Percentiles rank a stretch among this genome's conserved stretches.
Conservation (phyloP, 1,140 invertebrate genomes). For the Medauroidea extradentata region DNA sequence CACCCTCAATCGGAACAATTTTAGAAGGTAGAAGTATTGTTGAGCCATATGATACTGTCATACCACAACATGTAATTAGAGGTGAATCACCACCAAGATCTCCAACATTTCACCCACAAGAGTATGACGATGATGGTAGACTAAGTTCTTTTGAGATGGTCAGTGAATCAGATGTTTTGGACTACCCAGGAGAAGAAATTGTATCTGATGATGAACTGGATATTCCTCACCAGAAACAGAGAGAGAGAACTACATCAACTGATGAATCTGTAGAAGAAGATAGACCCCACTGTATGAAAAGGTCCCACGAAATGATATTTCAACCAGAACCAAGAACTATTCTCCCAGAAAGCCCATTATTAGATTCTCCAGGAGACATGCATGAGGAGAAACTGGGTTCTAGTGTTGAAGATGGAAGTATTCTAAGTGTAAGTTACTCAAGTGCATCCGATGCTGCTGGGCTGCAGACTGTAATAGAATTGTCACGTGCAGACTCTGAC, state of each 20-base stretch:
- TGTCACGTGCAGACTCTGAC: conserved; percentile 41
- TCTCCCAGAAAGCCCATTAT: conserved; percentile 27
- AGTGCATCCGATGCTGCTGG: conserved; percentile 49
- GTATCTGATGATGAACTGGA: conserved; percentile 34
- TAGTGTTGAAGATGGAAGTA: conserved; percentile 53
- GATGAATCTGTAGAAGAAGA: conserved; percentile 19
- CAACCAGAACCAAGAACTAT: conserved; percentile 57
- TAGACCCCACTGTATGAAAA: conserved; percentile 58
- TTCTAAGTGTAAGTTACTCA: conserved; percentile 48
- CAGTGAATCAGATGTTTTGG: conserved; percentile 38
- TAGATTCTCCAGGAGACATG: conserved; percentile 17
- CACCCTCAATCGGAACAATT: background rate
- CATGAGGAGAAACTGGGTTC: conserved; percentile 47
- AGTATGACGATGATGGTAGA: conserved; percentile 20
- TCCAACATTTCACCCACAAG: background rate
- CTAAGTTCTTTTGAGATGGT: conserved; percentile 44
- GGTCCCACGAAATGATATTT: conserved; percentile 87
- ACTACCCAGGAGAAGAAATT: conserved; percentile 29
- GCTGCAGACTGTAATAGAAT: conserved; percentile 52
- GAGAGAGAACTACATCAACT: background rate
- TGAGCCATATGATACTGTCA: conserved; percentile 52
- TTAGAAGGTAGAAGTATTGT: conserved; percentile 29
- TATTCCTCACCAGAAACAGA: background rate
- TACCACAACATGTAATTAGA: conserved; percentile 40
- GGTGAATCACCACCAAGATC: conserved; percentile 27